Percentiles rank a stretch among this genome's conserved stretches.
These are phyloP conservation scores for Eufriesea mexicana DNA, from an alignment of 1,140 invertebrate genomes.

Conservation along the genomic window DNA sequence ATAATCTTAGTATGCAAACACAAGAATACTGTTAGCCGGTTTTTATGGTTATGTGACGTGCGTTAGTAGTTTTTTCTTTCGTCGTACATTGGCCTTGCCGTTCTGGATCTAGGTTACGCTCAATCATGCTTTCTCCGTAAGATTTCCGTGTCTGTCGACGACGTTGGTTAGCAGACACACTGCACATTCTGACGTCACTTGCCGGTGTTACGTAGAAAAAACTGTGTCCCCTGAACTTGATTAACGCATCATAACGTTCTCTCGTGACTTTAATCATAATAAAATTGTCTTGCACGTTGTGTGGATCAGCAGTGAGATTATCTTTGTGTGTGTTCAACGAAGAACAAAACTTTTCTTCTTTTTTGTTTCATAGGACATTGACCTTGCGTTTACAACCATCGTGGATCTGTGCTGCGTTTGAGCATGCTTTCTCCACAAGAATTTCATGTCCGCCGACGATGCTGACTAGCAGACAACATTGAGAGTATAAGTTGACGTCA, in stretches of 20 bases:
- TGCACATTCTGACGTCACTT: slow-evolving; percentile 24
- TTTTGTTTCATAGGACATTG: slow-evolving; percentile 6
- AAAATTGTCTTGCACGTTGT: neutral
- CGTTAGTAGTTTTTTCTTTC: slow-evolving; percentile 26
- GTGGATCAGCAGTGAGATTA: neutral
- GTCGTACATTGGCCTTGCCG: slow-evolving; percentile 28
- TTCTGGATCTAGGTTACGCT: slow-evolving; percentile 40
- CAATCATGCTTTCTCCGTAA: slow-evolving; percentile 30
- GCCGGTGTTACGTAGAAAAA: slow-evolving; percentile 30
- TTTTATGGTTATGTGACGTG: neutral
- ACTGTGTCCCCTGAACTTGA: neutral
- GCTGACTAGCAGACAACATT: slow-evolving; percentile 38
- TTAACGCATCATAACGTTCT: neutral
- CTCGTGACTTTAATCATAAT: slow-evolving; percentile 9
- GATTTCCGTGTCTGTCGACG: slow-evolving; percentile 32
- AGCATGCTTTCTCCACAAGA: slow-evolving; percentile 77
- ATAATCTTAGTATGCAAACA: neutral
- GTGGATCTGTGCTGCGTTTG: slow-evolving; percentile 33
- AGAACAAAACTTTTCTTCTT: neutral
- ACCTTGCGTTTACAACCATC: slow-evolving; percentile 20
- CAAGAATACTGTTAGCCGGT: neutral
- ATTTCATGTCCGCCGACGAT: slow-evolving; percentile 66
- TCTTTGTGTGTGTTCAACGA: neutral
- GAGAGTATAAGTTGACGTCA: slow-evolving; percentile 67
- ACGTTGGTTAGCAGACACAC: neutral